Evolutionary conservation across 2,888 invertebrate genomes (phyloP).

Genomic region (Oligia strigilis): DNA sequence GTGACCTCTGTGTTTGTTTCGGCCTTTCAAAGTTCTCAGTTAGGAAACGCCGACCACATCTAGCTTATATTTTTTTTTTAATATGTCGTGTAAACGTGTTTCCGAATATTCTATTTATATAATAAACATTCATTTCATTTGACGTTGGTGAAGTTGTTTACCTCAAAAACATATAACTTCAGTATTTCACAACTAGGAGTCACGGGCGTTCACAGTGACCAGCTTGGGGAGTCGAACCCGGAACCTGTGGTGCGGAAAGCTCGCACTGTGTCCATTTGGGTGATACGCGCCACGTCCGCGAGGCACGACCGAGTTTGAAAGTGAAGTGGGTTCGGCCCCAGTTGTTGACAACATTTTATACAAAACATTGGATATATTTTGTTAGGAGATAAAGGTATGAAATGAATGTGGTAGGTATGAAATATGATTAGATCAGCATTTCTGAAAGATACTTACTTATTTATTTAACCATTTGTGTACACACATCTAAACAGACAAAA

Average conservation of each 20-base stretch:
- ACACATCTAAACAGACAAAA: too few species aligned
- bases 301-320: slow-evolving; percentile 82
- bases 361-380: neutral
- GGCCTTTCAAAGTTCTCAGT: too few species aligned
- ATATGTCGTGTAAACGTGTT: too few species aligned
- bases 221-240: slow-evolving; percentile 61
- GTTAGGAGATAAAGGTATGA: neutral
- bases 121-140: too few species aligned
- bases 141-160: neutral
- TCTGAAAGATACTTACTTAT: too few species aligned
- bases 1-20: too few species aligned
- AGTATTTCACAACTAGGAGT: neutral
- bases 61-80: too few species aligned
- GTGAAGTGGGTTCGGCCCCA: slow-evolving; percentile 78
- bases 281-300: slow-evolving; percentile 69
- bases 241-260: slow-evolving; percentile 69
- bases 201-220: slow-evolving; percentile 27
- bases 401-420: neutral
- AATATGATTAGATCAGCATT: too few species aligned
- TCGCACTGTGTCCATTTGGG: slow-evolving; percentile 64
- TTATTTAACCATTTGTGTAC: too few species aligned
- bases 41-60: too few species aligned
- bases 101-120: too few species aligned
- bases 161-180: neutral
- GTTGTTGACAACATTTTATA: slow-evolving; percentile 71